Evolutionary conservation across 2,113 vertebrate species (phyloP), one percentile per base, ranked within the genome.

Genomic region (Peromyscus leucopus): DNA sequence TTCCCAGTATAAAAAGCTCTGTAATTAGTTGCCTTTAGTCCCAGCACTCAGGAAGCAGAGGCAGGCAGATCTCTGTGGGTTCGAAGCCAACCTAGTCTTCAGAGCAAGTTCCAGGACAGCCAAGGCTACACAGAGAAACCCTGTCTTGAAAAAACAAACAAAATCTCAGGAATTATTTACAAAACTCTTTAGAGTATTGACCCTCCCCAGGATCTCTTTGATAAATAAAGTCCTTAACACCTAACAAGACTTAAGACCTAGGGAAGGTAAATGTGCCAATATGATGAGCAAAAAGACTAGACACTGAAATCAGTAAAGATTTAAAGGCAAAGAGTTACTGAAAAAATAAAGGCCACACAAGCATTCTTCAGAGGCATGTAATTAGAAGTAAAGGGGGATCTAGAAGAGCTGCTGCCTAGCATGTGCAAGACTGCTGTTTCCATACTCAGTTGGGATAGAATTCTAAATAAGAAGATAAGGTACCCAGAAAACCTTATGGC

Each of bases 121-220:
- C 28, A 67, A 67, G 26, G 63, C 63, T 31, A 67, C 26, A 67
- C 63, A 67, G 26, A 67, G 28, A 67, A 67, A 67, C 63, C 26
- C 26, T 67, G 63, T 67, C 63, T 67, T 67, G 63, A 67, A 67
- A 67, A 67, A 67, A 26, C 63, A 67, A 67, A 67, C 19, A 91
- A 97, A 93, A 51, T 21, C 36, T 84, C 80, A 78, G 26, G 69
- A 89, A 96, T 75, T 57, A 95, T 28, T 94, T 24, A 69, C 59
- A 78, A 94, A 96, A 91, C 46, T 71, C 46, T 15, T 76, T 72
- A 72, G 71, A 42, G 21, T 55, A 95, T 36, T 80, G 19, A 21
- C 21, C 36, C 36, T 90, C 48, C 19, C 46, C 76, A 80, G 22
- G 39, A 91, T 83, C n/a, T 95, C 92, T 72, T 57, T 86, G 67